phyloP scores from a whole-genome alignment of 2,113 vertebrate genomes.

The Oncorhynchus nerka region DNA sequence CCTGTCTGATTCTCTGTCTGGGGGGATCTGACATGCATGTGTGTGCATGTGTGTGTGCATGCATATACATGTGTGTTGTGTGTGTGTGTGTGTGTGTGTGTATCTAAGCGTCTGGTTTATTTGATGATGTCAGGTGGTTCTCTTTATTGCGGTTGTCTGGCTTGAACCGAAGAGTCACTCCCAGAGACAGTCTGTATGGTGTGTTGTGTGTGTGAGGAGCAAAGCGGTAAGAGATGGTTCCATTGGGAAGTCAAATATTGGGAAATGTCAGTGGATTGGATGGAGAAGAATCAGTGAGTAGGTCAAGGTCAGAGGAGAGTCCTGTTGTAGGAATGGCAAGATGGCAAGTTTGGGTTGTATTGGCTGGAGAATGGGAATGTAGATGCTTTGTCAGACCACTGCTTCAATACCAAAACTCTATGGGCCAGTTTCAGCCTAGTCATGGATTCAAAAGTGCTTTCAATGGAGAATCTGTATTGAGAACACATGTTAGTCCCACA shows the following conservation, averaged over 20 bases:
- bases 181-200: not conserved
- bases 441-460: too few relatives aligned
- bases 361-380: not conserved
- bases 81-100: too few relatives aligned
- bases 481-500: too few relatives aligned
- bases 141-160: not conserved
- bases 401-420: too few relatives aligned
- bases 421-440: too few relatives aligned
- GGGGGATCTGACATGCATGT: not conserved
- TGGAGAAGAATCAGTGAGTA: not conserved
- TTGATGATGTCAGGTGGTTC: not conserved
- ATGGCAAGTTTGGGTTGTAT: not conserved
- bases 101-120: not conserved
- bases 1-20: slow-evolving; percentile 46
- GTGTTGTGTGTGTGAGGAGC: not conserved
- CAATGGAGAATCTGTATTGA: too few relatives aligned
- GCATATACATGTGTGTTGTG: not conserved
- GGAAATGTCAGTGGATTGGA: not conserved
- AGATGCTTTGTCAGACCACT: not conserved
- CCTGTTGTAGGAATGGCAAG: not conserved
- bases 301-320: not conserved
- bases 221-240: not conserved
- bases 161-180: not conserved
- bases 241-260: not conserved
- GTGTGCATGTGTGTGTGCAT: not conserved